A percentile compares a stretch with the other conserved stretches of the same genome.
Conservation (phyloP, 2,113 vertebrate genomes). For the Sorex araneus region DNA sequence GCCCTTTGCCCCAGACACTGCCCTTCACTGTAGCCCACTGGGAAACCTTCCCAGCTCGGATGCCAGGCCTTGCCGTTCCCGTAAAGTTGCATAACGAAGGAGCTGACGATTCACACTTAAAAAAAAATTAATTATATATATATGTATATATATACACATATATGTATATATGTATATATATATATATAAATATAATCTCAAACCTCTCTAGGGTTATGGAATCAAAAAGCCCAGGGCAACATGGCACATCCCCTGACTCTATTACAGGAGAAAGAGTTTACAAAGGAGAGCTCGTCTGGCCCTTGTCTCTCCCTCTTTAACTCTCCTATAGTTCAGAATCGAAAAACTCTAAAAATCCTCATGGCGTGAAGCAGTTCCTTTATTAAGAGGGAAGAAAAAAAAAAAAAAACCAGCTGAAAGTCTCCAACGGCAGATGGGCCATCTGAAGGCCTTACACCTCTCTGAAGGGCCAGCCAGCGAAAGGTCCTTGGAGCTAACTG, state of each 20-base stretch:
- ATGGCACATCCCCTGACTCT: not conserved
- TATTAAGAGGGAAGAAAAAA: not conserved
- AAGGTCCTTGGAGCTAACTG: not conserved
- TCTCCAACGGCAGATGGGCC: not conserved
- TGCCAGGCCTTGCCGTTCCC: not conserved
- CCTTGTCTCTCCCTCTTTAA: not conserved
- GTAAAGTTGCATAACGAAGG: not conserved
- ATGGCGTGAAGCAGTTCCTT: not conserved
- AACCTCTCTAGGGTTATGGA: not conserved
- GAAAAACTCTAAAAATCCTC: constrained; percentile 29
- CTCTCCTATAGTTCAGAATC: constrained; percentile 11
- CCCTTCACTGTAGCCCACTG: not conserved
- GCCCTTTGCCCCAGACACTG: not conserved
- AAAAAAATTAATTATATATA: too few species aligned
- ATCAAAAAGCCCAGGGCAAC: not conserved
- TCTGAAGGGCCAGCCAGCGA: not conserved
- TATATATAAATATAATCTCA: too few species aligned
- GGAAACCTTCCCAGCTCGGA: not conserved
- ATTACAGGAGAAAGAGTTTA: not conserved
- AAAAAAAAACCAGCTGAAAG: not conserved
- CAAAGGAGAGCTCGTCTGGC: not conserved
- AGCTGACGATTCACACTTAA: not conserved
- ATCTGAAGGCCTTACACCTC: not conserved
- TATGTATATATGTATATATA: too few species aligned
- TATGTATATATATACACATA: too few species aligned